Conservation (phyloP, 2,113 vertebrate species). For the Carettochelys insculpta region DNA sequence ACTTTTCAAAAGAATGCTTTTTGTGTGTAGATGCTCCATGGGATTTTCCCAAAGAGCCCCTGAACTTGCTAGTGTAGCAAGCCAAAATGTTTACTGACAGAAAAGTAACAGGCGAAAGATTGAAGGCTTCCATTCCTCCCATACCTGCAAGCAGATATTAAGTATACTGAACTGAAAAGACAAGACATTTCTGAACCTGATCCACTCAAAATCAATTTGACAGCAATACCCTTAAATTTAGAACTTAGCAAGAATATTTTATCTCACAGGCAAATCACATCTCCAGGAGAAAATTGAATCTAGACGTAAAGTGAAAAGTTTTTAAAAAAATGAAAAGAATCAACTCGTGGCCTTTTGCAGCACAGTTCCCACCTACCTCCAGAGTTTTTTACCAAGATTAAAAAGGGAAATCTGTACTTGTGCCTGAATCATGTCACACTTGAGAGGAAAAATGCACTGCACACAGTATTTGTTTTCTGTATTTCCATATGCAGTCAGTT, state of each 20-base stretch:
- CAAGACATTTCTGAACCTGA: neutral
- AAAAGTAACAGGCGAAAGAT: neutral
- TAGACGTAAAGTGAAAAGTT: neutral
- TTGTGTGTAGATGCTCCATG: no score
- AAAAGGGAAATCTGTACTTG: constrained; percentile 4
- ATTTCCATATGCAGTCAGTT: neutral
- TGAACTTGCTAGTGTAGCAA: no score
- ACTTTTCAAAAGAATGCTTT: no score
- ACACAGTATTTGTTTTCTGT: constrained; percentile 7
- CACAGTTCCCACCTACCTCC: neutral
- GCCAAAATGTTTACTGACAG: neutral
- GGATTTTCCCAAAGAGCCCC: no score
- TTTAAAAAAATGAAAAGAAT: neutral
- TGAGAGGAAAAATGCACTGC: neutral
- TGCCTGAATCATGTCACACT: neutral
- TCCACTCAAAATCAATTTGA: neutral
- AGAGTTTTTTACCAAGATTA: neutral
- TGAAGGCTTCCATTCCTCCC: neutral
- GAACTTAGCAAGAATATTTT: neutral
- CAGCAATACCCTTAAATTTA: neutral
- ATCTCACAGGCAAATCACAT: neutral
- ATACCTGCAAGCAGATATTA: neutral
- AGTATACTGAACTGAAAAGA: neutral
- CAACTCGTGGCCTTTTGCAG: neutral
- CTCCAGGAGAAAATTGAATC: neutral